These are phyloP conservation scores for Anthopleura sola DNA, from an alignment of 64 coral and sea anemone species.

Conservation along the genomic window DNA sequence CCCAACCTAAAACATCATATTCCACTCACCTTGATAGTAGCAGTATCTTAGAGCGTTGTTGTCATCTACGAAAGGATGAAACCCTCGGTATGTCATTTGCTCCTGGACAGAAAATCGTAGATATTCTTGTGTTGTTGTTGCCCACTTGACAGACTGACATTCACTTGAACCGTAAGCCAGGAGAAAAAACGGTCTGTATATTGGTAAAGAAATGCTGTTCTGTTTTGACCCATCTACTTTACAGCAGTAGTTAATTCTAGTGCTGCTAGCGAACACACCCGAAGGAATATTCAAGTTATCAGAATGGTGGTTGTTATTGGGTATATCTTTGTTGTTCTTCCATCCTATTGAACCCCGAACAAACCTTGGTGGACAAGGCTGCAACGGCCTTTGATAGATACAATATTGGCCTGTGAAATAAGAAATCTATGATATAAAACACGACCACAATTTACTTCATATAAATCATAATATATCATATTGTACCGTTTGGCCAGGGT, in stretches of 20 bases:
- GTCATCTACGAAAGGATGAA: no score
- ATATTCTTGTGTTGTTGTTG: no score
- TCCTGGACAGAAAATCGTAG: no score
- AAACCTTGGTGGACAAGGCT: slow-evolving; percentile 19
- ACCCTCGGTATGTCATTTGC: no score
- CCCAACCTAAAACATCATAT: no score
- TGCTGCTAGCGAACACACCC: slow-evolving; percentile 25
- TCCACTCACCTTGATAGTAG: no score
- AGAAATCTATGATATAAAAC: not conserved
- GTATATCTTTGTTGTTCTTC: slow-evolving; percentile 33
- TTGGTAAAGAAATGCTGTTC: slow-evolving; percentile 24
- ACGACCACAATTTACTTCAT: no score
- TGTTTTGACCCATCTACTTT: slow-evolving; percentile 37
- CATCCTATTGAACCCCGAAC: slow-evolving; percentile 27
- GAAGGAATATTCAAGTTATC: not conserved
- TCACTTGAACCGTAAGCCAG: slow-evolving; percentile 32
- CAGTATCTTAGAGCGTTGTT: no score
- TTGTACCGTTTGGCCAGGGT: no score
- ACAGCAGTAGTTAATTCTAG: slow-evolving; percentile 42
- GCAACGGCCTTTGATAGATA: slow-evolving; percentile 24
- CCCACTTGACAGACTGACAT: slow-evolving; percentile 31
- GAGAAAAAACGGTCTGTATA: slow-evolving; percentile 29
- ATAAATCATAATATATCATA: no score
- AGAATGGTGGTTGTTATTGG: not conserved
- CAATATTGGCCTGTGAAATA: slow-evolving; percentile 47